Evolutionary conservation across 2,888 invertebrate species (phyloP).

Genomic region (Ligdia adustata): DNA sequence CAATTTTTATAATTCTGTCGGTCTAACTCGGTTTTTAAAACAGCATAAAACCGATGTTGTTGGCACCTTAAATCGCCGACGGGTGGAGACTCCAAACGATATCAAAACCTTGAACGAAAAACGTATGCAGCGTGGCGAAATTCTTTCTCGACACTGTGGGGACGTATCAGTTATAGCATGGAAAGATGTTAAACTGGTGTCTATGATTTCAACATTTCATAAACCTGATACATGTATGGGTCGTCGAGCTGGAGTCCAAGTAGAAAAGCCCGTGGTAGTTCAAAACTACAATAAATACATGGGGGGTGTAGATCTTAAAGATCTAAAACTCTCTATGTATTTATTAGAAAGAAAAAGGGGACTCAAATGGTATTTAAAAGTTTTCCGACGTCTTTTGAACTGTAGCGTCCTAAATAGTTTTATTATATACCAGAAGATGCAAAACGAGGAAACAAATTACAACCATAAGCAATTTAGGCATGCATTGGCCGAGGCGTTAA

Average conservation of each 20-base stretch:
- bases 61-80: constrained; percentile 16
- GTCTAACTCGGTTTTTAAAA: constrained; percentile 25
- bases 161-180: constrained; percentile 23
- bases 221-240: constrained; percentile 4
- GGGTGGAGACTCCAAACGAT: constrained; percentile 5
- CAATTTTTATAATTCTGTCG: constrained; percentile 27
- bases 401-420: constrained; percentile 21
- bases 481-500: background rate
- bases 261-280: constrained; percentile 13
- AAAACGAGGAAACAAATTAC: background rate
- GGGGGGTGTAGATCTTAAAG: constrained; percentile 37
- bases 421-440: constrained; percentile 14
- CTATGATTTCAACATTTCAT: constrained; percentile 7
- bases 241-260: constrained; percentile 4
- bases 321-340: constrained; percentile 33
- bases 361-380: constrained; percentile 32
- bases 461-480: background rate
- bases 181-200: constrained; percentile 25
- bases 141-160: constrained; percentile 23
- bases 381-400: constrained; percentile 31
- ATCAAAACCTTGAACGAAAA: constrained; percentile 9
- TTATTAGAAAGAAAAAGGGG: constrained; percentile 33
- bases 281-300: constrained; percentile 36
- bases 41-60: constrained; percentile 25
- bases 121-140: constrained; percentile 6